These are phyloP conservation scores for Escarpia spicata DNA, from an alignment of 2,888 invertebrate genomes.

Conservation along the genomic window DNA sequence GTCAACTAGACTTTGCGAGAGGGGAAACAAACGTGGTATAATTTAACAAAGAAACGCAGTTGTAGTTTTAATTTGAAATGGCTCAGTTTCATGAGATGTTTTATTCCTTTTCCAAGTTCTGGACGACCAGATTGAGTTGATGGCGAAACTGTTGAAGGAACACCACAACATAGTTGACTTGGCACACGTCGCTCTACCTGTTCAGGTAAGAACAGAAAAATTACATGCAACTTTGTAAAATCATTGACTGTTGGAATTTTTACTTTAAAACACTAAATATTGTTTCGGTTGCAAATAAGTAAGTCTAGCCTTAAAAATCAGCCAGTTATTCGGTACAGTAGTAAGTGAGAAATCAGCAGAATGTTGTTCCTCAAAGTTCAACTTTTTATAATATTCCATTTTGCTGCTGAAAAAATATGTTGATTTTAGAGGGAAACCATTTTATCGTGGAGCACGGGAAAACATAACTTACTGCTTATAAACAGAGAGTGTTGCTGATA, in stretches of 20 bases:
- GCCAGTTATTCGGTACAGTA: not conserved
- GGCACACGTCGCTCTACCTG: constrained; percentile 57
- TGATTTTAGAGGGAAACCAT: not conserved
- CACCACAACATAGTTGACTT: constrained; percentile 59
- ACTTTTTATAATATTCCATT: not conserved
- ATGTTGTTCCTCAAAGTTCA: not conserved
- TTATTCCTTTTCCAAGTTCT: constrained; percentile 56
- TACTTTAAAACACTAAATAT: too few species aligned
- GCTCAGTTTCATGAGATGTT: not conserved
- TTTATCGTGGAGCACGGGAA: not conserved
- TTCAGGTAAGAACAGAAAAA: constrained; percentile 47
- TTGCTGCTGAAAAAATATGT: not conserved
- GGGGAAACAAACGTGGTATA: not conserved
- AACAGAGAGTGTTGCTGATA: not conserved
- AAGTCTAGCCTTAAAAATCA: not conserved
- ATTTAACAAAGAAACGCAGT: not conserved
- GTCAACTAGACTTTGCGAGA: not conserved
- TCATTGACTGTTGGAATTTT: not conserved
- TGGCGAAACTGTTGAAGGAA: constrained; percentile 63
- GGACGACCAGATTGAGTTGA: constrained; percentile 65
- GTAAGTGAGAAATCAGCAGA: not conserved
- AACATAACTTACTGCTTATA: not conserved
- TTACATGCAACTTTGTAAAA: not conserved
- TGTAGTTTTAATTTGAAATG: not conserved
- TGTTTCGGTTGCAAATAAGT: too few species aligned